Evolutionary conservation across 2,113 vertebrate species (phyloP).

Genomic region (Leiothrix lutea): DNA sequence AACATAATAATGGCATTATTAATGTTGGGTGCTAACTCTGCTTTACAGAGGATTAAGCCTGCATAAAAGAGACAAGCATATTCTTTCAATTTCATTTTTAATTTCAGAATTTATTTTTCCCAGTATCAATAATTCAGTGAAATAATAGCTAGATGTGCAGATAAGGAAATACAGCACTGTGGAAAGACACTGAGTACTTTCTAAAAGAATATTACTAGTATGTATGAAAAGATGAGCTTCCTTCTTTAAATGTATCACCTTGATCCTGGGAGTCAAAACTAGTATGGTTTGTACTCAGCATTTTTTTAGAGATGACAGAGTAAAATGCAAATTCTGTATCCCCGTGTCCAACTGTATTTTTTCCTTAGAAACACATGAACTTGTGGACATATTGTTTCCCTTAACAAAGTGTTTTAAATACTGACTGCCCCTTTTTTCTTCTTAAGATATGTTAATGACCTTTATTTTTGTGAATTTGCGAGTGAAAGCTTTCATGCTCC

Average conservation of each 20-base stretch:
- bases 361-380: not conserved
- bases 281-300: not conserved
- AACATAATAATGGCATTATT: not conserved
- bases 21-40: not conserved
- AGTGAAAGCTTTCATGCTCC: not conserved
- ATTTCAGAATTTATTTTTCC: not conserved
- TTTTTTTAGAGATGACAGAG: not conserved
- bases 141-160: not conserved
- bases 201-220: not conserved
- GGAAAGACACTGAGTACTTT: not conserved
- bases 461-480: constrained; percentile 14
- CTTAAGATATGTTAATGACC: not conserved
- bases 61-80: not conserved
- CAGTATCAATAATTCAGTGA: not conserved
- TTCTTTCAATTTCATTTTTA: not conserved
- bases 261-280: not conserved
- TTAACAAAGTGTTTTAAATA: not conserved
- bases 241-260: not conserved
- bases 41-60: not conserved
- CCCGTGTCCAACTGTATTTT: not conserved
- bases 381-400: not conserved
- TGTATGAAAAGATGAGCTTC: not conserved
- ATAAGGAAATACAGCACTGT: not conserved
- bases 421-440: not conserved
- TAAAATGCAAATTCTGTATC: not conserved